Percentiles rank a stretch among this genome's conserved stretches.
These are phyloP conservation scores for Emydoidea blandingii DNA, from an alignment of 2,797 vertebrate species.

Conservation along the genomic window DNA sequence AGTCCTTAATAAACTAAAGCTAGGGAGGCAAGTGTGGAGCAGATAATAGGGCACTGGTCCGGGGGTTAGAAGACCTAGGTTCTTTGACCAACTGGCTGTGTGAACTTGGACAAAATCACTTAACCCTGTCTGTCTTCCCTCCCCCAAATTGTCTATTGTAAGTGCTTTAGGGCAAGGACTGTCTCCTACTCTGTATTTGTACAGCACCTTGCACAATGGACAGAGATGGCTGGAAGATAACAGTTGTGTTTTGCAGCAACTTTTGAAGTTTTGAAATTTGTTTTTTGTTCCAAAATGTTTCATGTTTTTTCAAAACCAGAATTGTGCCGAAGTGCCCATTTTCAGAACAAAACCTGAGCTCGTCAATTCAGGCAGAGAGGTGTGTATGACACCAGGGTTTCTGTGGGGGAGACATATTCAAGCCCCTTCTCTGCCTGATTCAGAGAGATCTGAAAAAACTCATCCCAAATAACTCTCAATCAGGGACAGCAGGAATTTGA, in stretches of 20 bases:
- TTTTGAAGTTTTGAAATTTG: not conserved
- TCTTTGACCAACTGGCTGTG: not conserved
- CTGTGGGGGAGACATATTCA: not conserved
- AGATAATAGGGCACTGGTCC: not conserved
- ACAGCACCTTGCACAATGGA: not conserved
- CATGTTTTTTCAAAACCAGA: not conserved
- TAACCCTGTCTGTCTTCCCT: not conserved
- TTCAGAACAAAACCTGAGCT: not conserved
- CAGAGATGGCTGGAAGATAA: not conserved
- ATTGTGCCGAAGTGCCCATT: not conserved
- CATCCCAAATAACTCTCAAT: no score
- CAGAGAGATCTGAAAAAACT: not conserved
- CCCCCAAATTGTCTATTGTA: not conserved
- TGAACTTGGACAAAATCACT: not conserved
- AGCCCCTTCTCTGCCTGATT: not conserved
- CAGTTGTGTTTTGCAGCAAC: not conserved
- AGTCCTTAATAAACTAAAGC: not conserved
- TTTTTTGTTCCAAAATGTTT: not conserved
- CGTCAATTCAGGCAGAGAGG: not conserved
- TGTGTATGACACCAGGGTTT: not conserved
- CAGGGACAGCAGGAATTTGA: no score
- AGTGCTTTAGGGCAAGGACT: not conserved
- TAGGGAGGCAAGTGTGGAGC: not conserved
- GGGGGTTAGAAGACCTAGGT: rapidly evolving
- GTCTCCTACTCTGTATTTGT: not conserved